Conservation (phyloP, 2,797 vertebrate genomes). For the Discoglossus pictus region DNA sequence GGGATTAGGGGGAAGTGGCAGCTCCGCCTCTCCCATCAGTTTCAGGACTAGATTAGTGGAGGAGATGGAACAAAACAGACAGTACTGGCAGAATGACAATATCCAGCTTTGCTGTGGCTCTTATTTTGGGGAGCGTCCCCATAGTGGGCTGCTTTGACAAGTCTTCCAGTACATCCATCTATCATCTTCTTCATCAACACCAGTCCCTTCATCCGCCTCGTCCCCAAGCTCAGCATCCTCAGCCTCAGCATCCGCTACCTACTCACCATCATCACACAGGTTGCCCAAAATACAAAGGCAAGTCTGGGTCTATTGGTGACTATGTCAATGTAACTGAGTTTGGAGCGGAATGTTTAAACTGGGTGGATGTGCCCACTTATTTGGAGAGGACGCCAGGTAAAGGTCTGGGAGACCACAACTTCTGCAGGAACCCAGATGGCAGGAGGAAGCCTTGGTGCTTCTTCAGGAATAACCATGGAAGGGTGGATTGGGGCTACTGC, state of each 20-base stretch:
- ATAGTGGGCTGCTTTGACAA: slow-evolving; percentile 32
- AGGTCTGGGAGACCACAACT: slow-evolving; percentile 78
- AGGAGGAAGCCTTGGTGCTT: slow-evolving; percentile 84
- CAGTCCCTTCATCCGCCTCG: slow-evolving; percentile 14
- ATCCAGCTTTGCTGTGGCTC: slow-evolving; percentile 55
- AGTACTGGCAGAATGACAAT: slow-evolving; percentile 65
- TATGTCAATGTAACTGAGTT: slow-evolving; percentile 81
- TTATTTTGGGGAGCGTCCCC: slow-evolving; percentile 56
- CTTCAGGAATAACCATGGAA: slow-evolving; percentile 67
- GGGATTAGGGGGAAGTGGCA: slow-evolving; percentile 56
- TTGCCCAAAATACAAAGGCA: slow-evolving; percentile 69
- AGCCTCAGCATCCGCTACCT: slow-evolving; percentile 15
- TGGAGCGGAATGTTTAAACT: slow-evolving; percentile 75
- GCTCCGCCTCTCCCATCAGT: slow-evolving; percentile 60
- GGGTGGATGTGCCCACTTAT: slow-evolving; percentile 72
- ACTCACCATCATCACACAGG: slow-evolving; percentile 60
- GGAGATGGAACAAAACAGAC: slow-evolving; percentile 62
- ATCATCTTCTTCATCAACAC: slow-evolving; percentile 30
- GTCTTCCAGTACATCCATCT: slow-evolving; percentile 23
- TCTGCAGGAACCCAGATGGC: slow-evolving; percentile 80
- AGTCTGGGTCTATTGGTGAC: slow-evolving; percentile 57
- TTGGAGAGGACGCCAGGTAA: slow-evolving; percentile 68
- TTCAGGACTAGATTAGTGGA: slow-evolving; percentile 46
- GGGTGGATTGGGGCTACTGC: slow-evolving; percentile 83
- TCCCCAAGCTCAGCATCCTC: background rate